Percentiles rank a stretch among this genome's conserved stretches.
phyloP scores from a whole-genome alignment of 2,888 invertebrate genomes.

The Melolontha melolontha region DNA sequence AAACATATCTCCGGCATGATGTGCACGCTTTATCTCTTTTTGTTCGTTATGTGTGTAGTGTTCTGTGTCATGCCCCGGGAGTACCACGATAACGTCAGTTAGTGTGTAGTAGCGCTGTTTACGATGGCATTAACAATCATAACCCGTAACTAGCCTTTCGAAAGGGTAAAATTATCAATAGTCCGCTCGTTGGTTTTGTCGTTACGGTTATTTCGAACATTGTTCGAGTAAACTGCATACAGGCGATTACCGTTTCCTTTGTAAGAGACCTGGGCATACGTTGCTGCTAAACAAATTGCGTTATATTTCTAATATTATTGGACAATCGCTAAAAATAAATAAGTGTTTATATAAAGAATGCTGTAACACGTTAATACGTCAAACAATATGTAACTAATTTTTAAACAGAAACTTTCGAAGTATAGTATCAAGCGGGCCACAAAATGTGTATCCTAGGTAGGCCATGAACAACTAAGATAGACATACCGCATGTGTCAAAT shows the following conservation, averaged over 20 bases:
- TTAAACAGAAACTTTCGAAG: too few relatives aligned
- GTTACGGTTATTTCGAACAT: conserved; percentile 13
- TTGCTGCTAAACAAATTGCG: neutral
- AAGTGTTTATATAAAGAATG: too few relatives aligned
- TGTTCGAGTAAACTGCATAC: conserved; percentile 1
- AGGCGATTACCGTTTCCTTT: too few relatives aligned
- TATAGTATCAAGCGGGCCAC: too few relatives aligned
- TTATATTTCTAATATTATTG: neutral
- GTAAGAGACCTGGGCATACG: too few relatives aligned
- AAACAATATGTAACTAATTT: too few relatives aligned
- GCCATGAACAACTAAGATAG: too few relatives aligned
- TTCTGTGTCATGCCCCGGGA: too few relatives aligned
- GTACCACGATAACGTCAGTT: conserved; percentile 36
- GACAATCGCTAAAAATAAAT: too few relatives aligned
- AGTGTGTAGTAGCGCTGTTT: conserved; percentile 37
- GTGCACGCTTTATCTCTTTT: conserved; percentile 36
- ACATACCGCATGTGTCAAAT: too few relatives aligned
- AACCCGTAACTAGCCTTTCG: conserved; percentile 36
- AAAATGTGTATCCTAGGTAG: too few relatives aligned
- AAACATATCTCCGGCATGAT: conserved; percentile 19
- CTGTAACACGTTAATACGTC: too few relatives aligned
- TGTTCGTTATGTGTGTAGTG: neutral
- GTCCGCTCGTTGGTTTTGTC: conserved; percentile 33
- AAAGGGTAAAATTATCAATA: conserved; percentile 39
- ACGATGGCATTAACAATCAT: conserved; percentile 43